Evolutionary conservation across 2,797 vertebrate species (phyloP).

Genomic region (Neomorphus geoffroyi): DNA sequence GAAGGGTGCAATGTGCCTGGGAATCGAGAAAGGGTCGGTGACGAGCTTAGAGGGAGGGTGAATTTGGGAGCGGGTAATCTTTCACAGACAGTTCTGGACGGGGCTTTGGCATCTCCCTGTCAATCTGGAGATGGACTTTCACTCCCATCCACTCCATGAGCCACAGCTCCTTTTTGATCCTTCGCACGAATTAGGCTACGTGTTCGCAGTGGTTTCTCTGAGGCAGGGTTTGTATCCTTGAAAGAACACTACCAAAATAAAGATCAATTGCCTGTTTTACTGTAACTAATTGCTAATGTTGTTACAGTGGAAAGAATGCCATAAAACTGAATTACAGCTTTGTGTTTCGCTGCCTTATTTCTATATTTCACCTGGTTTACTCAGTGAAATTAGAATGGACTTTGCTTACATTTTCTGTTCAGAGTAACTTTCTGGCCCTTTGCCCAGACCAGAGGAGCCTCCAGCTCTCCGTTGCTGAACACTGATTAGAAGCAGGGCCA

Average conservation of each 20-base stretch:
- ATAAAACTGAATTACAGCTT: not conserved
- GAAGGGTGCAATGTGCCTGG: not conserved
- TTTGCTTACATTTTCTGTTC: slow-evolving; percentile 34
- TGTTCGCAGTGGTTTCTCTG: not conserved
- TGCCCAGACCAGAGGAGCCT: slow-evolving; percentile 25
- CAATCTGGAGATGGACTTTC: not conserved
- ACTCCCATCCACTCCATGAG: not conserved
- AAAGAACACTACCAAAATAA: not conserved
- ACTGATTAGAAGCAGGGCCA: slow-evolving; percentile 36
- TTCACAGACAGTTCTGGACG: not conserved
- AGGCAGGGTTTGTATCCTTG: not conserved
- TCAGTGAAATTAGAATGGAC: slow-evolving; percentile 6
- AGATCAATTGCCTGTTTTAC: not conserved
- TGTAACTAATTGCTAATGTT: not conserved
- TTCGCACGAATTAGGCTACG: not conserved
- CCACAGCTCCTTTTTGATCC: not conserved
- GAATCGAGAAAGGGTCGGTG: not conserved
- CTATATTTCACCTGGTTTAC: slow-evolving; percentile 26
- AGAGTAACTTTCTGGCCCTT: slow-evolving; percentile 24
- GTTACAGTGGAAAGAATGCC: not conserved
- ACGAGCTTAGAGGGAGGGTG: not conserved
- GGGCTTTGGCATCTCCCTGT: not conserved
- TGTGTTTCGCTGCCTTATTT: not conserved
- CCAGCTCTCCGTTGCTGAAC: not conserved
- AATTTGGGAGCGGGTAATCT: not conserved